Conservation (phyloP, 1,140 invertebrate species). For the Chionoecetes opilio region DNA sequence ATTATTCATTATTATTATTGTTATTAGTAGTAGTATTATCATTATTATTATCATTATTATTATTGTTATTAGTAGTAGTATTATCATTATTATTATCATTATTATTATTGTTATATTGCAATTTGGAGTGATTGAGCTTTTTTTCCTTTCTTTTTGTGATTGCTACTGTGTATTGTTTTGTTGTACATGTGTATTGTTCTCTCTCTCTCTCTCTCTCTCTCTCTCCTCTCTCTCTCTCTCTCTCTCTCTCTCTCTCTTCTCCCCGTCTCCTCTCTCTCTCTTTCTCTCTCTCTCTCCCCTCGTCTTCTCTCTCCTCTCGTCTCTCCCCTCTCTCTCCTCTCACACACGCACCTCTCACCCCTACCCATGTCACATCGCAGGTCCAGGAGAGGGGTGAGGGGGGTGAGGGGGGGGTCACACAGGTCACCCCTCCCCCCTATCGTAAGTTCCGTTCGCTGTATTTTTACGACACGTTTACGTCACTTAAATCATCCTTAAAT, state of each 20-base stretch:
- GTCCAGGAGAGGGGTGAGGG: not conserved
- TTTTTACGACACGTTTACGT: conserved; percentile 18
- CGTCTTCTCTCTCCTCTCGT: not conserved
- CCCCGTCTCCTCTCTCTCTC: not conserved
- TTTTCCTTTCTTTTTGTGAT: too few species aligned
- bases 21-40: too few species aligned
- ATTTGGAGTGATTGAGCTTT: too few species aligned
- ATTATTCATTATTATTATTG: too few species aligned
- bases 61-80: too few species aligned
- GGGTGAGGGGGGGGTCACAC: not conserved
- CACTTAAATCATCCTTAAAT: not conserved
- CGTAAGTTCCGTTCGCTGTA: not conserved
- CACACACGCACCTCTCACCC: not conserved
- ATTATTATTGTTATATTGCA: too few species aligned
- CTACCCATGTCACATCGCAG: conserved; percentile 31
- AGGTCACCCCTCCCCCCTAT: conserved; percentile 28
- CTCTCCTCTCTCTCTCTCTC: not conserved
- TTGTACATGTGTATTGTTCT: not conserved
- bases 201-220: too few species aligned
- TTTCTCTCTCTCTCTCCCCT: not conserved
- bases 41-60: too few species aligned
- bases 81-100: too few species aligned
- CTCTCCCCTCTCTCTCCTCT: not conserved
- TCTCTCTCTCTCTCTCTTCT: conserved; percentile 21
- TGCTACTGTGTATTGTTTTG: too few species aligned